A percentile compares a stretch with the other conserved stretches of the same genome.
phyloP scores from a whole-genome alignment of 2,888 invertebrate genomes.

The Hololepta plana region DNA sequence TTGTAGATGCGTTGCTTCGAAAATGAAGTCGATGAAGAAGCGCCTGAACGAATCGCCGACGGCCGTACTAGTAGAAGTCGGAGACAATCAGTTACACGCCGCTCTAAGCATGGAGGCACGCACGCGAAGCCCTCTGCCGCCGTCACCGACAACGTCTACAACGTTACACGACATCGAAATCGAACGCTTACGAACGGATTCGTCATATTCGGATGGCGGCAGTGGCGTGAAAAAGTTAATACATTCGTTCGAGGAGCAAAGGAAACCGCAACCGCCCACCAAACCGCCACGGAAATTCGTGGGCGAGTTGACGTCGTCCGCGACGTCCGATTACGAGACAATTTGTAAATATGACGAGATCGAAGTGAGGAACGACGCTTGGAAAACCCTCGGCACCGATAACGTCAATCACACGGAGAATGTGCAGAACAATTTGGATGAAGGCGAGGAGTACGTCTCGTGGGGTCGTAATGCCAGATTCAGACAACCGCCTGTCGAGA shows the following conservation, averaged over 20 bases:
- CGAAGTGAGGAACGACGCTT: conserved; percentile 60
- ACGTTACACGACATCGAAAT: conserved; percentile 28
- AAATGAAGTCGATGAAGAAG: conserved; percentile 79
- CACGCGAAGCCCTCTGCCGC: conserved; percentile 63
- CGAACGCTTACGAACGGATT: conserved; percentile 29
- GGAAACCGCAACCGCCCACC: conserved; percentile 14
- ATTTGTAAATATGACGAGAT: conserved; percentile 56
- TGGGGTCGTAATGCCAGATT: conserved; percentile 28
- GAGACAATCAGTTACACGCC: conserved; percentile 57
- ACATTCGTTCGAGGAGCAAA: too few relatives aligned
- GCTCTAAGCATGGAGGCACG: conserved; percentile 64
- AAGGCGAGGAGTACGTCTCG: conserved; percentile 24
- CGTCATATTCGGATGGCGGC: too few relatives aligned
- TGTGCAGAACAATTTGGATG: conserved; percentile 21
- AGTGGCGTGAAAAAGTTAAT: too few relatives aligned
- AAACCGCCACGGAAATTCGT: conserved; percentile 16
- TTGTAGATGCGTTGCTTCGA: conserved; percentile 55
- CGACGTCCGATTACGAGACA: conserved; percentile 24
- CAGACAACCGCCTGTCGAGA: conserved; percentile 15
- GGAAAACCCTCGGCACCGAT: conserved; percentile 62
- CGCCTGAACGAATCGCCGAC: too few relatives aligned
- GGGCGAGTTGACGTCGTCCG: conserved; percentile 6
- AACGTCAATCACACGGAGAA: conserved; percentile 54
- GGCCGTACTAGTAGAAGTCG: conserved; percentile 50
- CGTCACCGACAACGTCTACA: conserved; percentile 27